phyloP scores from a whole-genome alignment of 2,888 invertebrate species.

The Chrysolina oricalcia region DNA sequence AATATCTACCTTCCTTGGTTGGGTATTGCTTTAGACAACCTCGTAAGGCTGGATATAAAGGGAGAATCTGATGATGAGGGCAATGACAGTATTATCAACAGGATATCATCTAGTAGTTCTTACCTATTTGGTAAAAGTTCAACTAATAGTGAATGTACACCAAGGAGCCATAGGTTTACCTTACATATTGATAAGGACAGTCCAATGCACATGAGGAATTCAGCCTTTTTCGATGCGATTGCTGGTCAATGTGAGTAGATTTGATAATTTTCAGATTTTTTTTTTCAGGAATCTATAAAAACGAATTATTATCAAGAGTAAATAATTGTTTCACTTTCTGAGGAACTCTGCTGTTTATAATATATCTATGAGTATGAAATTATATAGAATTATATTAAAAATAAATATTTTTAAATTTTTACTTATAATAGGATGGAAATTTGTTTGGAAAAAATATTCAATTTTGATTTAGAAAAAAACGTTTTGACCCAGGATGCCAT shows the following conservation, averaged over 20 bases:
- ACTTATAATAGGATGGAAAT: no score
- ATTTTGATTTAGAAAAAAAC: no score
- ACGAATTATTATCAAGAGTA: no score
- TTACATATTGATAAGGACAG: slow-evolving; percentile 84
- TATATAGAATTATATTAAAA: no score
- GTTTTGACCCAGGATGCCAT: no score
- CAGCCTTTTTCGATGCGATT: slow-evolving; percentile 81
- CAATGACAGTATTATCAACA: slow-evolving; percentile 69
- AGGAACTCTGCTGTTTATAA: no score
- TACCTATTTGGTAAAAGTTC: slow-evolving; percentile 75
- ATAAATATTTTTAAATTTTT: no score
- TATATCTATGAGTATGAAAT: no score
- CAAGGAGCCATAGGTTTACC: slow-evolving; percentile 79
- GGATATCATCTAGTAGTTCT: slow-evolving; percentile 76
- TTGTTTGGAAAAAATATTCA: no score
- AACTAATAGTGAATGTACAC: slow-evolving; percentile 74
- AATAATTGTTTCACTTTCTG: no score
- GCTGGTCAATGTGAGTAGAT: slow-evolving; percentile 77
- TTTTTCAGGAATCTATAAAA: no score
- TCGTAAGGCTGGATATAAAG: slow-evolving; percentile 80
- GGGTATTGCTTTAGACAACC: slow-evolving; percentile 89
- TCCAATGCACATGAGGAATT: slow-evolving; percentile 85
- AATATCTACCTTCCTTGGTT: slow-evolving; percentile 94
- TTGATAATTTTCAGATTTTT: background rate
- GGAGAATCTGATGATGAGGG: slow-evolving; percentile 71